Evolutionary conservation across 2,888 invertebrate species (phyloP), one percentile per base, ranked within the genome.

Genomic region (Tetranychus truncatus): DNA sequence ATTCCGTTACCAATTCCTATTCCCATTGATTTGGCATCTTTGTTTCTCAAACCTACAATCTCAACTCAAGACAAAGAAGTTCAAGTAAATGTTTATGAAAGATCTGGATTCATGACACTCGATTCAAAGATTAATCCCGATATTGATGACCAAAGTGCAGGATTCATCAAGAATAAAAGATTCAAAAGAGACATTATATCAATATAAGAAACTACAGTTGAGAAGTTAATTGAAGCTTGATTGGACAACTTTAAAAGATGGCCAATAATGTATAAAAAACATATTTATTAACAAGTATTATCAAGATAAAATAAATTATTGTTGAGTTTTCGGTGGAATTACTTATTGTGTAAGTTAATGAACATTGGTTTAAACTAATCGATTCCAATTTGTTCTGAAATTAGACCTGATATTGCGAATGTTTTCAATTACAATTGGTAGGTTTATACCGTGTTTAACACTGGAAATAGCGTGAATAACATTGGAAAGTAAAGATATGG

Each of bases 351-450:
- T n/a, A 15, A 1, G 6, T 20, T 66, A 20, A 20, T n/a, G 66
- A 65, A n/a, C 6, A 66, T 66, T 20, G 8, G 3, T 34, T 71
- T 71, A 21, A 21, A 71, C 18, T 21, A 71, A 71, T 71, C 71
- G n/a, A 21, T 24, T 71, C 71, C n/a, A 46, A 72, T 72, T 72
- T 46, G 72, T 24, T 45, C 72, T 20, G 18, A 72, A 72, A 72
- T 72, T 72, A 6, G 72, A 72, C 21, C 69, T n/a, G 11, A 69
- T 69, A 21, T 69, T 69, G 6, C 72, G 72, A 72, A 72, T 44
- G 45, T 34, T 72, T 11, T 72, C 72, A n/a, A 72, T 20, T 11
- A 72, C 45, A 24, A 72, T 45, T n/a, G 72, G 72, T 8, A 72
- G 18, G 34, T 72, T 72, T 5, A 72, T 45, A 34, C 34, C 24